Evolutionary conservation across 2,113 vertebrate species (phyloP), one percentile per base, ranked within the genome.

Genomic region (Pungitius pungitius): DNA sequence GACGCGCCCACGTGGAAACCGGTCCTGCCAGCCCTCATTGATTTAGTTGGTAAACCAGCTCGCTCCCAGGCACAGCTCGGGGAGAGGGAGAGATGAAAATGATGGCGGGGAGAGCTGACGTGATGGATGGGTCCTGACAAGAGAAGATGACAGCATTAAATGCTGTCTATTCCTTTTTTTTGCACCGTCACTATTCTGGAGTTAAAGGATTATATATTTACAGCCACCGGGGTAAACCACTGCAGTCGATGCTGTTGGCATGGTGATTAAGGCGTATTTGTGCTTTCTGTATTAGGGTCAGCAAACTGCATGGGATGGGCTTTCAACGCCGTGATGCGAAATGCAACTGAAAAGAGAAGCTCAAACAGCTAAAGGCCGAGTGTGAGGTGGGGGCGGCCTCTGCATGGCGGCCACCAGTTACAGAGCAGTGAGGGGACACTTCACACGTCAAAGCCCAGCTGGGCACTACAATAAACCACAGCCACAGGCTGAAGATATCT

Each of bases 61-160:
- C 67, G 65, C 69, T 82, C 51, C 24, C 35, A 6, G 57, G 45
- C 52, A 59, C 75, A 18, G 60, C 33, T 62, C 45, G 7, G 27
- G 49, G 10, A 37, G 60, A 35, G 56, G 18, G 1, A 5, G 61
- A 35, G 67, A 42, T 12, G 47, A 18, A 71, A 37, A 73, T 26
- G 49, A 65, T 14, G 59, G 39, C n/a, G 27, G 6, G 24, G 58
- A 9, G 67, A 59, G 56, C 37, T 11, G 55, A 64, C 8, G 8
- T 74, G 79, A 85, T 77, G 35, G 37, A 82, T 85, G 57, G 5
- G 18, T 59, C 13, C 49, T 54, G 64, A 78, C 66, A 64, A 49
- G 22, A 55, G 54, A 64, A 35, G 22, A 62, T 11, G 40, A 40
- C 58, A 0, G 14, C 37, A 24, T 7, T 17, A 26, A 26, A 27